Conservation (phyloP, 1,140 invertebrate genomes). For the Anastatus disparis region DNA sequence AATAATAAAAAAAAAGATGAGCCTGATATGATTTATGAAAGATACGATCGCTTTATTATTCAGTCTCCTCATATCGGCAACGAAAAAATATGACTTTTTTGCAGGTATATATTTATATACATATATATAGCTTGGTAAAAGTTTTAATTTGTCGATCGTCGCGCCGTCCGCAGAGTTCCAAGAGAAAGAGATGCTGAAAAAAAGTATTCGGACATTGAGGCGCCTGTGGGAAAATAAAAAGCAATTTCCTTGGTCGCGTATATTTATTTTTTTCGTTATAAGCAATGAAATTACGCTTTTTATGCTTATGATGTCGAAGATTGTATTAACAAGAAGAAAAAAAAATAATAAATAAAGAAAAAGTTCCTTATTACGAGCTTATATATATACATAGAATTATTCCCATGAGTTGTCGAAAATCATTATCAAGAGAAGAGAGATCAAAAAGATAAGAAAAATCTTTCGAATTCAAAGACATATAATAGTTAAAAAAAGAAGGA, state of each 20-base stretch:
- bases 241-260: neutral
- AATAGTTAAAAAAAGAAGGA: neutral
- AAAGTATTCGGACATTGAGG: neutral
- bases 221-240: conserved; percentile 27
- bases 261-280: neutral
- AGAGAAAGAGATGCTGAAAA: too few species aligned
- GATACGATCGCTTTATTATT: conserved; percentile 27
- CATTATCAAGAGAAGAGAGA: conserved; percentile 43
- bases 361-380: conserved; percentile 22
- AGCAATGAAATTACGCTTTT: conserved; percentile 23
- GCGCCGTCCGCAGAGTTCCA: neutral
- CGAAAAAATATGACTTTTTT: conserved; percentile 17
- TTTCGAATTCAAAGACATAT: neutral
- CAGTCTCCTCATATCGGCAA: conserved; percentile 28
- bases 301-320: neutral
- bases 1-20: neutral
- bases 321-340: too few species aligned
- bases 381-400: conserved; percentile 42
- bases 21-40: conserved; percentile 25
- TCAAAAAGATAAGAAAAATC: conserved; percentile 51
- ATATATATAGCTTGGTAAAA: too few species aligned
- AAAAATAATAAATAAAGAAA: neutral
- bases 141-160: conserved; percentile 32
- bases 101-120: conserved; percentile 15
- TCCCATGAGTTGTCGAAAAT: neutral